Evolutionary conservation across 2,888 invertebrate species (phyloP), one percentile per base, ranked within the genome.

Genomic region (Synanthedon myopaeformis): DNA sequence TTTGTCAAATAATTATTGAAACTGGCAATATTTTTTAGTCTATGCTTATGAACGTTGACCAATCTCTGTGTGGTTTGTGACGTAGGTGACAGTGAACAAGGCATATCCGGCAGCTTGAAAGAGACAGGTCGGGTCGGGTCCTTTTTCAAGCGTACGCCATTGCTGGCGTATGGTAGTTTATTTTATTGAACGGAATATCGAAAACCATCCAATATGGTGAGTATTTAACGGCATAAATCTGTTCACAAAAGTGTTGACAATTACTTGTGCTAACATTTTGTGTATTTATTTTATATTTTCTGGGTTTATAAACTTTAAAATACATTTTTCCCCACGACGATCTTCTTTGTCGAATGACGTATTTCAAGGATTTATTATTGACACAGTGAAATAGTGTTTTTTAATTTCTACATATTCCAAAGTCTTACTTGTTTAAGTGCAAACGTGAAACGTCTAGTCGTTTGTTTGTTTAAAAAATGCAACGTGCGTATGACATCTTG

Each of bases 141-240:
- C 93, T 94, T 94, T 94, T 91, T 90, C 90, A 91, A 91, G 91
- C 91, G 93, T 92, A 92, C 94, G 94, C 94, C 94, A 93, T 93
- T 90, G 91, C 90, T 92, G 93, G 93, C 93, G 93, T 92, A 93
- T 92, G 91, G 91, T 91, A 89, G 90, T 91, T 90, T 89, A 73
- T 87, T 88, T 87, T 89, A 89, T 89, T 90, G 89, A 87, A 85
- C 88, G 86, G 81, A 89, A 90, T 92, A 95, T 95, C 94, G 82
- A 82, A 89, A 90, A 92, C 91, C 94, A 93, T 93, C 93, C 91
- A 93, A 91, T 77, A 93, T 93, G 93, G 93, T 93, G 89, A 89
- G 93, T 90, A 86, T 68, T 59, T 63, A 76, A 77, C 59, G 67
- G 62, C 54, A 59, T 68, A 65, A 70, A 70, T 70, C 74, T 72